These are phyloP conservation scores for Cladorhizidae sp. DNA, from an alignment of 37 sponge, comb jelly and placozoan genomes.

Conservation along the genomic window DNA sequence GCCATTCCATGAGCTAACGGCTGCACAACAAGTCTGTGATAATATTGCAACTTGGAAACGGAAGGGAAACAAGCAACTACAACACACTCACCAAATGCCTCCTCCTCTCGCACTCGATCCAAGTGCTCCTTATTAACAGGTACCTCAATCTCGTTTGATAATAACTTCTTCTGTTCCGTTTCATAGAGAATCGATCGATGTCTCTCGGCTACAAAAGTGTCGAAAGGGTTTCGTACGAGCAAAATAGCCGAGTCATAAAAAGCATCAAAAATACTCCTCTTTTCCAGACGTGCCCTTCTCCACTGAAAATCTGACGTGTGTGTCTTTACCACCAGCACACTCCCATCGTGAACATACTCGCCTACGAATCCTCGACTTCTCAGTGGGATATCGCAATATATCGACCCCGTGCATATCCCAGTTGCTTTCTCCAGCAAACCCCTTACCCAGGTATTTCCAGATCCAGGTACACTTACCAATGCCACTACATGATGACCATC, in stretches of 20 bases:
- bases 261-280: not conserved
- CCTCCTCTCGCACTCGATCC: not conserved
- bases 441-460: conserved; percentile 71
- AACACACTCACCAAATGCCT: conserved; percentile 17
- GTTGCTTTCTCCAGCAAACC: conserved; percentile 49
- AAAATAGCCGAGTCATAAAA: conserved; percentile 44
- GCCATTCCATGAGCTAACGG: conserved; percentile 13
- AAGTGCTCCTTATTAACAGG: not conserved
- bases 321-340: conserved; percentile 60
- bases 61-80: too few relatives aligned
- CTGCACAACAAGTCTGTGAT: not conserved
- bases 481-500: conserved; percentile 35
- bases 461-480: conserved; percentile 49
- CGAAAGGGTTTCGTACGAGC: conserved; percentile 48
- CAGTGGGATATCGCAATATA: conserved; percentile 47
- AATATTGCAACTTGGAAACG: too few relatives aligned
- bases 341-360: conserved; percentile 31
- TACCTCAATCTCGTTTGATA: not conserved
- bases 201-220: conserved; percentile 56
- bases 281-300: not conserved
- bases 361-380: conserved; percentile 46
- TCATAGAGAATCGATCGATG: conserved; percentile 8
- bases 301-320: conserved; percentile 28
- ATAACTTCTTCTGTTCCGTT: not conserved
- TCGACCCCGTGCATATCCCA: conserved; percentile 61